Conservation (phyloP, 2,113 vertebrate genomes). For the Cavia porcellus region DNA sequence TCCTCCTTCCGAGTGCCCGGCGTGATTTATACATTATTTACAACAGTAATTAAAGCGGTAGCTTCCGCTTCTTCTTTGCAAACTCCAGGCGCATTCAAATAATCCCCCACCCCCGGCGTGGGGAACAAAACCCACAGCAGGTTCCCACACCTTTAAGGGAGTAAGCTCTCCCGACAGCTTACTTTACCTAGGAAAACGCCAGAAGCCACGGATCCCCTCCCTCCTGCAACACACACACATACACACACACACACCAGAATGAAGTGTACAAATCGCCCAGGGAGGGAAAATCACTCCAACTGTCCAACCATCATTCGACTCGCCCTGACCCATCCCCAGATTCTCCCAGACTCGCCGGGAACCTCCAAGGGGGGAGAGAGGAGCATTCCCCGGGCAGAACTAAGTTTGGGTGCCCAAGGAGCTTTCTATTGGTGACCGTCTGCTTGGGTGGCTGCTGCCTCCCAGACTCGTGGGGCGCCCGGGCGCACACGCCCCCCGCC, state of each 20-base stretch:
- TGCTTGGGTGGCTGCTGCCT: constrained; percentile 26
- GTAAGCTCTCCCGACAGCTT: neutral
- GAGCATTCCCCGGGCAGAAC: constrained; percentile 58
- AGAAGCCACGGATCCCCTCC: neutral
- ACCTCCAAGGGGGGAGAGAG: neutral
- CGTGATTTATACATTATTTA: constrained; percentile 88
- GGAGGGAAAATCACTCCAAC: neutral
- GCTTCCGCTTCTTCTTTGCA: constrained; percentile 80
- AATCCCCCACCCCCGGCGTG: constrained; percentile 23
- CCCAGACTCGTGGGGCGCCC: constrained; percentile 29
- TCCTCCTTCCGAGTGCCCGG: constrained; percentile 80
- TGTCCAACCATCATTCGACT: constrained; percentile 51
- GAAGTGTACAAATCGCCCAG: constrained; percentile 32
- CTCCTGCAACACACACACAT: neutral
- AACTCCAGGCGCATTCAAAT: constrained; percentile 76
- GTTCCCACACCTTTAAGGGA: constrained; percentile 51
- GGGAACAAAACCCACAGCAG: neutral
- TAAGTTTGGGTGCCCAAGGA: constrained; percentile 75
- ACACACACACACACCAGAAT: neutral
- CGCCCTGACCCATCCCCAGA: constrained; percentile 36
- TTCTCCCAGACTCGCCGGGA: constrained; percentile 52
- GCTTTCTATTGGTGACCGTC: neutral
- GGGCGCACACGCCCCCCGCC: constrained; percentile 71
- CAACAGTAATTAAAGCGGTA: constrained; percentile 84
- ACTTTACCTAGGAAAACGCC: constrained; percentile 9